Conservation (phyloP, 2,113 vertebrate genomes). For the Morone saxatilis region DNA sequence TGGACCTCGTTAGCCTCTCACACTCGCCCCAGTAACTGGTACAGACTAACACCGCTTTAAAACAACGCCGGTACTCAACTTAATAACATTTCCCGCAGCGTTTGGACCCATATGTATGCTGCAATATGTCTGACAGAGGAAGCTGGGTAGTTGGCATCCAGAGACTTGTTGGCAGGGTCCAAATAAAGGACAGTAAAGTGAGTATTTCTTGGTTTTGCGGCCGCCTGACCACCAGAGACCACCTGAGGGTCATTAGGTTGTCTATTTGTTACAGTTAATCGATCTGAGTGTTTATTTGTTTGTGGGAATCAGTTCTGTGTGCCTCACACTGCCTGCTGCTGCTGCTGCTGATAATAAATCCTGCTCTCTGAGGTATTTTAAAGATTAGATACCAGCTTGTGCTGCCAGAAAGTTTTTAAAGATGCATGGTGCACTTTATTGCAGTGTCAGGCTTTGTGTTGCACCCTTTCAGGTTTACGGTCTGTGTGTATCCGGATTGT, state of each 20-base stretch:
- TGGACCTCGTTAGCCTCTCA: not conserved
- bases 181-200: not conserved
- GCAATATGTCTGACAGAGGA: constrained; percentile 6
- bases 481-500: constrained; percentile 60
- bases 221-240: constrained; percentile 85
- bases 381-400: not conserved
- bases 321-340: not conserved
- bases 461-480: constrained; percentile 36
- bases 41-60: too few relatives aligned
- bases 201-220: constrained; percentile 38
- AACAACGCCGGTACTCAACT: not conserved
- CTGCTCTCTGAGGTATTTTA: constrained; percentile 23
- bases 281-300: constrained; percentile 24
- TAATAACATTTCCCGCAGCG: not conserved
- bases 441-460: not conserved
- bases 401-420: not conserved
- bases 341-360: constrained; percentile 21
- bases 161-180: not conserved
- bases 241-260: constrained; percentile 89
- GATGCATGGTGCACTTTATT: constrained; percentile 3
- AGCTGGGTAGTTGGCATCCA: constrained; percentile 4
- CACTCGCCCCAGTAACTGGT: constrained; percentile 7
- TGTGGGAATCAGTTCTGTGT: not conserved
- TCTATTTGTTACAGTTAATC: constrained; percentile 46
- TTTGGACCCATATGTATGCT: constrained; percentile 6